Conservation (phyloP, 2,888 invertebrate genomes). For the Amphipyra berbera region DNA sequence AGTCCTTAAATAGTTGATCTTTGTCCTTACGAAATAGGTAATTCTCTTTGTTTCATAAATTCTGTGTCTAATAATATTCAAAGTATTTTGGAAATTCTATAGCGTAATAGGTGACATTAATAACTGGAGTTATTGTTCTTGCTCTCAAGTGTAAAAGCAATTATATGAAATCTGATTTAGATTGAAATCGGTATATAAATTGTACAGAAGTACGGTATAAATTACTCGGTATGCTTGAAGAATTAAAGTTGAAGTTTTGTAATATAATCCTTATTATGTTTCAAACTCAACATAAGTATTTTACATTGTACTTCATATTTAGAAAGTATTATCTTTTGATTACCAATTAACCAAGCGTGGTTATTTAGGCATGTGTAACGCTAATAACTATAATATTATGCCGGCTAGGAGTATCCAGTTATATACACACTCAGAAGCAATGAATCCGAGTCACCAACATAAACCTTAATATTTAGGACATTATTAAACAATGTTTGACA, state of each 20-base stretch:
- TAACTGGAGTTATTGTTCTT: slow-evolving; percentile 14
- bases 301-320: neutral
- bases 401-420: no score
- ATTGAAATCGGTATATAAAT: slow-evolving; percentile 12
- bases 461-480: no score
- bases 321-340: no score
- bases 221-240: neutral
- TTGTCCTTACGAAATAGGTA: slow-evolving; percentile 1
- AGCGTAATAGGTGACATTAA: slow-evolving; percentile 9
- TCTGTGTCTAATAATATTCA: slow-evolving; percentile 4
- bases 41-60: slow-evolving; percentile 1
- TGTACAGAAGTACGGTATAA: neutral
- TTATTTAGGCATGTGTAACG: no score
- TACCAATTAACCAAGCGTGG: no score
- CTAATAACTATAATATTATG: no score
- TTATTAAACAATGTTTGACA: no score
- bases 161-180: slow-evolving; percentile 15
- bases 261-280: neutral
- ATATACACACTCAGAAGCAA: no score
- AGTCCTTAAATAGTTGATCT: slow-evolving; percentile 11
- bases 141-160: slow-evolving; percentile 21
- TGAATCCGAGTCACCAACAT: no score
- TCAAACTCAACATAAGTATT: neutral
- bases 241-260: neutral
- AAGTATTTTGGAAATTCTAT: slow-evolving; percentile 4